These are phyloP conservation scores for Ormyrus labotus DNA, from an alignment of 2,888 invertebrate genomes.

Conservation along the genomic window DNA sequence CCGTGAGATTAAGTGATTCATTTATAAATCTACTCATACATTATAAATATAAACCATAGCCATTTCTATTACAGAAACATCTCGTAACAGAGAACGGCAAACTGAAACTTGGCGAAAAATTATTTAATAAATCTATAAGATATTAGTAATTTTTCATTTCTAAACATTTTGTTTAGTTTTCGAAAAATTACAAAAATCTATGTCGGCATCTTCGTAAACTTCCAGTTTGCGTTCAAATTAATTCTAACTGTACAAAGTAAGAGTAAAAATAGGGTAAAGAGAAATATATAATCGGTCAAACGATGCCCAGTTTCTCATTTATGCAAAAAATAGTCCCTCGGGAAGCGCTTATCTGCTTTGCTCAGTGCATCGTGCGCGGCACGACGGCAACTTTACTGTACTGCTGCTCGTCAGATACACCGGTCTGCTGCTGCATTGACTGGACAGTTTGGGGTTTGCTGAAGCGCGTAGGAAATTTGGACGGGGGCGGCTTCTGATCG, in stretches of 20 bases:
- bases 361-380: conserved; percentile 67
- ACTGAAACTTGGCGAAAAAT: conserved; percentile 12
- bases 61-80: conserved; percentile 39
- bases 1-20: too few relatives aligned
- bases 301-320: conserved; percentile 42
- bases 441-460: conserved; percentile 58
- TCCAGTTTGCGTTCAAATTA: too few relatives aligned
- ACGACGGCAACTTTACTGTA: conserved; percentile 72
- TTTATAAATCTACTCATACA: too few relatives aligned
- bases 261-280: conserved; percentile 7
- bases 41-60: conserved; percentile 7
- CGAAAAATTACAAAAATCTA: too few relatives aligned
- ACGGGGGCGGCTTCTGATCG: conserved; percentile 26
- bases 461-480: conserved; percentile 57
- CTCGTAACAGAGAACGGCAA: conserved; percentile 41
- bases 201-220: too few relatives aligned
- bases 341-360: not conserved
- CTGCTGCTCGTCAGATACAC: conserved; percentile 66
- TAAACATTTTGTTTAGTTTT: too few relatives aligned
- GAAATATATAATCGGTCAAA: conserved; percentile 18
- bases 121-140: conserved; percentile 9
- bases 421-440: conserved; percentile 14
- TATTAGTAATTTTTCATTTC: conserved; percentile 1
- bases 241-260: not conserved
- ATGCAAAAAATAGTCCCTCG: not conserved